Evolutionary conservation across 2,797 vertebrate species (phyloP), one percentile per base, ranked within the genome.

Genomic region (Scolopax bukidnonensis): DNA sequence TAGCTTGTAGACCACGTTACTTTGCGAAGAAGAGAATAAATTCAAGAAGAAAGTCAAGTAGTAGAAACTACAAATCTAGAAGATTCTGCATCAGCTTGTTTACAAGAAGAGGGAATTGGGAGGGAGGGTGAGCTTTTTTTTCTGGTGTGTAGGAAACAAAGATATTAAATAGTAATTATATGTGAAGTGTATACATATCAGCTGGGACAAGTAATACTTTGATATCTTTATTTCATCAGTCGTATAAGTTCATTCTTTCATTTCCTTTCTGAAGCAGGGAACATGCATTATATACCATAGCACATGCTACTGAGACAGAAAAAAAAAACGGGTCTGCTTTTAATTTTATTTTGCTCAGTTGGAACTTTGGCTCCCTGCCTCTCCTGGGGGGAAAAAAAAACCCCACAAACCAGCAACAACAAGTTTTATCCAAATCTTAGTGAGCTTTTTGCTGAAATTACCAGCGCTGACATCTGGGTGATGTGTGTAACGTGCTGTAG

Each of bases 361-460:
- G 43, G 54, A 87, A 84, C 74, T 93, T 96, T 90, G 68, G 60
- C 84, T 95, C 51, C 48, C 67, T 81, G 10, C 76, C 38, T 97
- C 95, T 91, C 91, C 73, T 17, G 87, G 84, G 95, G 63, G 18
- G 6, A 3, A 0, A 13, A 25, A 13, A 5, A 36, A 36, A 36
- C 36, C 11, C 20, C 21, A 30, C 28, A 69, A 94, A 96, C 89
- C 83, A 95, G 38, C 59, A 92, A 30, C 59, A 48, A 32, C 88
- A 91, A 93, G 85, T 98, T 97, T 96, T 96, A 93, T 95, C 82
- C 30, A 79, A 74, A 76, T 90, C 94, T 94, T 94, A 81, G 91
- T 93, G 92, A 97, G 94, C 93, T 96, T 97, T 97, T 91, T 93
- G 82, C 95, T 96, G 95, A 97, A 98, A 97, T 96, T 95, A 95